Percentiles rank a stretch among this genome's conserved stretches.
phyloP scores from a whole-genome alignment of 2,888 invertebrate species.

The Andrena praecox region DNA sequence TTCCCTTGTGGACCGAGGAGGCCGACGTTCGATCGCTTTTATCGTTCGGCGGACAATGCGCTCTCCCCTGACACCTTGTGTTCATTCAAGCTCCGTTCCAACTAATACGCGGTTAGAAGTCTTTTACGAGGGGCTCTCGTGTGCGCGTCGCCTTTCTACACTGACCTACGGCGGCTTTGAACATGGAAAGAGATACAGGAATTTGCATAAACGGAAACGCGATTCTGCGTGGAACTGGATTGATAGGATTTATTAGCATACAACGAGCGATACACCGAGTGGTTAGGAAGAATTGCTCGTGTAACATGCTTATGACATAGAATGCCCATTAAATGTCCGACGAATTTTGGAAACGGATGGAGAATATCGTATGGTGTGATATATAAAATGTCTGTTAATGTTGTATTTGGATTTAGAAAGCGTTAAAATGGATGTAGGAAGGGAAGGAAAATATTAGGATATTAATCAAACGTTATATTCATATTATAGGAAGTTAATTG shows the following conservation, averaged over 20 bases:
- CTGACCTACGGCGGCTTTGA: neutral
- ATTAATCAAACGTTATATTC: too few species aligned
- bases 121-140: constrained; percentile 5
- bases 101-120: constrained; percentile 22
- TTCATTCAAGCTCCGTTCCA: constrained; percentile 42
- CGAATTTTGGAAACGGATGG: too few species aligned
- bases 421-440: too few species aligned
- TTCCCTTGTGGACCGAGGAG: constrained; percentile 44
- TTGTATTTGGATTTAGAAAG: too few species aligned
- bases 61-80: constrained; percentile 53
- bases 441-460: too few species aligned
- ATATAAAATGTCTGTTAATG: too few species aligned
- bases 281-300: too few species aligned
- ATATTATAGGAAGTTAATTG: too few species aligned
- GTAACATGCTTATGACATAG: neutral
- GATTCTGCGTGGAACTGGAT: neutral
- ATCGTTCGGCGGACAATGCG: constrained; percentile 50
- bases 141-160: neutral
- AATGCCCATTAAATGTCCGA: neutral
- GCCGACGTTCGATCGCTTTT: constrained; percentile 49
- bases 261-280: neutral
- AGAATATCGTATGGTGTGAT: too few species aligned
- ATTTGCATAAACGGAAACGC: constrained; percentile 16
- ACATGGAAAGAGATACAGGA: constrained; percentile 1
- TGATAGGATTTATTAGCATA: constrained; percentile 12